Base-by-base conservation (phyloP, 1,140 invertebrate species). In the Microplitis demolitor region DNA sequence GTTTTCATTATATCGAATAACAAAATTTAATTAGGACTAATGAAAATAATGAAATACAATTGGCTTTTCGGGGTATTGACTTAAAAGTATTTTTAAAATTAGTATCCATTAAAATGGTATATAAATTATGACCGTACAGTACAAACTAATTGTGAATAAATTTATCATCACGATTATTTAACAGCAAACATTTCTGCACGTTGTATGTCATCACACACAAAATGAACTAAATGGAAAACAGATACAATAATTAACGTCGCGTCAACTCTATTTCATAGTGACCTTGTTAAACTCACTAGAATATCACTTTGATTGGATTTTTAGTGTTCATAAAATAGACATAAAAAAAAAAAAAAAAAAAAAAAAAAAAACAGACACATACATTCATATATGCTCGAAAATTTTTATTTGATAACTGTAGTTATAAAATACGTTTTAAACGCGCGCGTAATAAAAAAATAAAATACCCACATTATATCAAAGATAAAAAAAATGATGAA, bases 141-240 rank as follows among this genome's bases (percentile, higher is more conserved):
- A 53, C 24, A 50, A 64, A 74, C 66, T 69, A 64, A 74, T 66
- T n/a, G 53, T 66, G 51, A 34, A 64, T 74, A 45, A 56, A 63
- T 69, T 69, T 54, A 74, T 74, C 61, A 53, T 66, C 33, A 56
- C 11, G 16, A 66, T 45, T 66, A 66, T 66, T 64, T 69, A 39
- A n/a, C 39, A 35, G 51, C 39, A 66, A 54, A 62, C 34, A 24
- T 69, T 62, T 56, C n/a, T 9, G 39, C 39, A 45, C 34, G 39
- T 5, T 53, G 31, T 53, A 33, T 50, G 34, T 58, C 14, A 45
- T 45, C 8, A 45, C 6, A 45, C 39, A 11, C 6, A 8, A 39
- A 37, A 68, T 60, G 63, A 71, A 71, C 68, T 16, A 67, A 74
- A 71, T 74, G 53, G 53, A 74, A 71, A 74, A 71, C 68, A 71